phyloP scores from a whole-genome alignment of 2,797 vertebrate species.

The Lagorchestes hirsutus region DNA sequence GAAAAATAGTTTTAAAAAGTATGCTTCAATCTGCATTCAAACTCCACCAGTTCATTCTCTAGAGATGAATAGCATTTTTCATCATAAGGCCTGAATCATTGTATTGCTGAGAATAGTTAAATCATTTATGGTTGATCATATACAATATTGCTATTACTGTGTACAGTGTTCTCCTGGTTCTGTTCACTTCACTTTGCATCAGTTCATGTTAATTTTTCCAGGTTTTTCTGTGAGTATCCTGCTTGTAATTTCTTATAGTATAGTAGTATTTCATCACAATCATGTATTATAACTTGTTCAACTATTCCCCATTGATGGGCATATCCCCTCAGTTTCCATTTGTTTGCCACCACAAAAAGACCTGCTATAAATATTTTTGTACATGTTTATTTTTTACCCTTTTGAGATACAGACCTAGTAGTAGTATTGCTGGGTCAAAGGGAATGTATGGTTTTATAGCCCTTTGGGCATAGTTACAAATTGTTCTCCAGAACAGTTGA shows the following conservation, averaged over 20 bases:
- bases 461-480: not conserved
- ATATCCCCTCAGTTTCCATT: not conserved
- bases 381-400: not conserved
- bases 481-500: not conserved
- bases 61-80: not conserved
- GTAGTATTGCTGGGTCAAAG: not conserved
- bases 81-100: not conserved
- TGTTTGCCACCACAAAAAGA: not conserved
- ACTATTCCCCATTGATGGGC: not conserved
- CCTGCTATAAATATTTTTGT: not conserved
- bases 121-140: not conserved
- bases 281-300: not conserved
- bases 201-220: not conserved
- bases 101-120: not conserved
- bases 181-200: not conserved
- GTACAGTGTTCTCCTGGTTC: not conserved
- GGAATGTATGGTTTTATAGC: not conserved
- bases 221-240: not conserved
- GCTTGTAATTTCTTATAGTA: not conserved
- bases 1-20: not conserved
- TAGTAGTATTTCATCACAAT: not conserved
- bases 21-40: not conserved
- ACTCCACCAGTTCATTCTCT: not conserved
- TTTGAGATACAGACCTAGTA: not conserved
- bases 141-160: not conserved